Conservation (phyloP, 2,888 invertebrate genomes). For the Stratiomys singularior region DNA sequence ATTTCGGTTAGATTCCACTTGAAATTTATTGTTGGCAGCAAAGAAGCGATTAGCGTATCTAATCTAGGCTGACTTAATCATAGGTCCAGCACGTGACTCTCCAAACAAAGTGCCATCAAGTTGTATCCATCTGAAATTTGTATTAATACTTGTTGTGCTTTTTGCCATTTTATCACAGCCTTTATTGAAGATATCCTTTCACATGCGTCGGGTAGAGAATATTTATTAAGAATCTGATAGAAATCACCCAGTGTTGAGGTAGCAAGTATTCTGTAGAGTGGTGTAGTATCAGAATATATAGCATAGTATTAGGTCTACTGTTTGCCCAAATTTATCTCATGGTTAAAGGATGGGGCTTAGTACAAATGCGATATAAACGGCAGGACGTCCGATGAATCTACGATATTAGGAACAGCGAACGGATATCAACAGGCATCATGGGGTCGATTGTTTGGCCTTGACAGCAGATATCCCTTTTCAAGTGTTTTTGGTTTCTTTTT, state of each 20-base stretch:
- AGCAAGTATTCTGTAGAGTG: not conserved
- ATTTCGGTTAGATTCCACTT: constrained; percentile 30
- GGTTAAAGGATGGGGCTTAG: constrained; percentile 14
- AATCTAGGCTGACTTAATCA: constrained; percentile 42
- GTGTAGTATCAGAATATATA: not conserved
- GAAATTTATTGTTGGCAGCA: constrained; percentile 45
- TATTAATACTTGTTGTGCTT: constrained; percentile 29
- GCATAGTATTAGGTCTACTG: constrained; percentile 8
- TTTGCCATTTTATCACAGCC: constrained; percentile 33
- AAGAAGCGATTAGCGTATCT: constrained; percentile 42
- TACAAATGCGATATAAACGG: constrained; percentile 37
- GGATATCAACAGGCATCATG: constrained; percentile 44
- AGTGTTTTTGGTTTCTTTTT: constrained; percentile 9
- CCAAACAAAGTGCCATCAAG: constrained; percentile 42
- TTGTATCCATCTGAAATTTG: constrained; percentile 20
- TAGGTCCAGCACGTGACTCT: constrained; percentile 29
- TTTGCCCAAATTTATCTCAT: constrained; percentile 9
- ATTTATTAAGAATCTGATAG: constrained; percentile 43
- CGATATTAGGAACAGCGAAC: constrained; percentile 8
- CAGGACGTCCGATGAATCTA: not conserved
- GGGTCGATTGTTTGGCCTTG: constrained; percentile 28
- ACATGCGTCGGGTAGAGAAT: constrained; percentile 13
- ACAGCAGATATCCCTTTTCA: constrained; percentile 36
- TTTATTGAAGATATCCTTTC: constrained; percentile 33
- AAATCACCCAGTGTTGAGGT: constrained; percentile 8